A percentile compares a stretch with the other conserved stretches of the same genome.
Evolutionary conservation across 2,113 vertebrate species (phyloP).

Genomic region (Junco hyemalis): DNA sequence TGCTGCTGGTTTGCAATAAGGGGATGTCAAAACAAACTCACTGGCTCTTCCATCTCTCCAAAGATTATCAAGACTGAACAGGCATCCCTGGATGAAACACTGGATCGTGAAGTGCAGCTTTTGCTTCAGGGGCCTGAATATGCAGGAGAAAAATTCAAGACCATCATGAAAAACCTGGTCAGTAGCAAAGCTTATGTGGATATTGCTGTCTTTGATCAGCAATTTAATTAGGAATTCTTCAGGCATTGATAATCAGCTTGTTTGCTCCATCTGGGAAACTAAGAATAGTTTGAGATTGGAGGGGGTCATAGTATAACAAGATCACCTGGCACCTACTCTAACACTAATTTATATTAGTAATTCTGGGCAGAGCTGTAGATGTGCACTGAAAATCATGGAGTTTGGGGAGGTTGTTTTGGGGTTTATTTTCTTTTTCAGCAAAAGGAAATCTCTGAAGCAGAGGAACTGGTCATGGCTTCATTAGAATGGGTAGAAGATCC

Average conservation of each 20-base stretch:
- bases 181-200: not conserved
- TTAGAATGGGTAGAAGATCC: slow-evolving; percentile 50
- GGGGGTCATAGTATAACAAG: not conserved
- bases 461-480: slow-evolving; percentile 29
- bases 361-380: not conserved
- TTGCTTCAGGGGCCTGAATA: slow-evolving; percentile 79
- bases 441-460: slow-evolving; percentile 71
- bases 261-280: not conserved
- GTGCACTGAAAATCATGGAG: not conserved
- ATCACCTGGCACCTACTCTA: not conserved
- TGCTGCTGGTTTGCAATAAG: not conserved
- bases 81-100: slow-evolving; percentile 68
- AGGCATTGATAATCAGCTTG: not conserved
- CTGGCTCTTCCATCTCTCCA: not conserved
- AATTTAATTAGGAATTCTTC: not conserved
- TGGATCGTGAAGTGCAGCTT: slow-evolving; percentile 82
- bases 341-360: not conserved
- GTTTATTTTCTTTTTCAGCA: slow-evolving; percentile 16
- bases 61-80: slow-evolving; percentile 49
- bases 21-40: not conserved
- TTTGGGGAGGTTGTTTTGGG: not conserved
- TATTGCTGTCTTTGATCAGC: not conserved
- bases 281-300: not conserved
- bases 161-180: slow-evolving; percentile 76
- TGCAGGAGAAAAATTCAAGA: slow-evolving; percentile 73